These are phyloP conservation scores for Malthinus seriepunctatus DNA, from an alignment of 2,888 invertebrate genomes.

Conservation along the genomic window DNA sequence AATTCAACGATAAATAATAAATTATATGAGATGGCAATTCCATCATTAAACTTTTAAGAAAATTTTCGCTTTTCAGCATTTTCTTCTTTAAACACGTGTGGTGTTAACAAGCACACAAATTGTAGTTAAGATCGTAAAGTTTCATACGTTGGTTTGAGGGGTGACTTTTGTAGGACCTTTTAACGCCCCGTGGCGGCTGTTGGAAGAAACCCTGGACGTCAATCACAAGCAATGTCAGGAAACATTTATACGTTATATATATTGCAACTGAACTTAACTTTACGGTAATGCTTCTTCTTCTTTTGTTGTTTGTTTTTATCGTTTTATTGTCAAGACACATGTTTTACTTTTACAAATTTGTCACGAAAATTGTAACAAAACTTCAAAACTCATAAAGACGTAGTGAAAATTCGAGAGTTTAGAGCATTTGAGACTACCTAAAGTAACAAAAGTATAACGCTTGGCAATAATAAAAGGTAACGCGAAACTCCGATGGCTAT, in stretches of 20 bases:
- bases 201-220: slow-evolving; percentile 27
- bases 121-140: slow-evolving; percentile 33
- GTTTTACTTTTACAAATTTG: slow-evolving; percentile 20
- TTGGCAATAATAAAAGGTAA: too few relatives aligned
- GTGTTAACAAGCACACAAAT: slow-evolving; percentile 28
- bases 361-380: slow-evolving; percentile 12
- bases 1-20: too few relatives aligned
- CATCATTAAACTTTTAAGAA: not conserved
- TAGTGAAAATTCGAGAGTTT: not conserved
- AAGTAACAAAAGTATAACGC: not conserved
- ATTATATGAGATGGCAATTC: too few relatives aligned
- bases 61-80: slow-evolving; percentile 7
- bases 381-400: slow-evolving; percentile 8
- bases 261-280: slow-evolving; percentile 30
- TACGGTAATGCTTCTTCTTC: slow-evolving; percentile 30
- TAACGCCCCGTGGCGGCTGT: slow-evolving; percentile 31
- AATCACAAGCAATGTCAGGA: slow-evolving; percentile 30
- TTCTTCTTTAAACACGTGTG: slow-evolving; percentile 24
- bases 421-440: too few relatives aligned
- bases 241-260: slow-evolving; percentile 28
- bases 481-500: too few relatives aligned
- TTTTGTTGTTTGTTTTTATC: slow-evolving; percentile 35
- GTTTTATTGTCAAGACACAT: slow-evolving; percentile 36
- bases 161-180: slow-evolving; percentile 31
- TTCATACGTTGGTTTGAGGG: slow-evolving; percentile 24